Percentiles rank a stretch among this genome's conserved stretches.
Conservation (phyloP, 2,113 vertebrate species). For the Nothoprocta perdicaria region DNA sequence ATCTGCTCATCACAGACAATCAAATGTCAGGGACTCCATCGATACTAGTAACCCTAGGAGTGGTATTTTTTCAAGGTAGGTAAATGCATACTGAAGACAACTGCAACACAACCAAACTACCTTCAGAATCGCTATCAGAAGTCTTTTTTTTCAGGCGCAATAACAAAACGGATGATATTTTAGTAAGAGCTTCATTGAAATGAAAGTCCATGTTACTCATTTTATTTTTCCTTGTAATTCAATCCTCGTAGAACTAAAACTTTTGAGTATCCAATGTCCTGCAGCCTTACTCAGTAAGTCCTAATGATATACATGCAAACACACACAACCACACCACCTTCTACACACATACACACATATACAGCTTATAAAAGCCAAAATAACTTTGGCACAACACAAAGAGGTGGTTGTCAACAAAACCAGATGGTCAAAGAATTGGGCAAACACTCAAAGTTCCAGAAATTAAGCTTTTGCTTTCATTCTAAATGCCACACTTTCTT, state of each 20-base stretch:
- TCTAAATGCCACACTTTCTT: slow-evolving; percentile 84
- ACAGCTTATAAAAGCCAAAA: slow-evolving; percentile 83
- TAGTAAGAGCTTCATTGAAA: neutral
- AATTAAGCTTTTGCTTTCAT: slow-evolving; percentile 79
- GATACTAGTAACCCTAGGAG: fast-evolving
- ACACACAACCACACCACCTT: slow-evolving; percentile 12
- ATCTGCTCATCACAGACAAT: neutral
- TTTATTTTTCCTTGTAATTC: neutral
- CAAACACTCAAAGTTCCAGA: slow-evolving; percentile 83
- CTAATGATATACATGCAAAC: slow-evolving; percentile 14
- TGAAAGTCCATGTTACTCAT: neutral
- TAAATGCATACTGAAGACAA: neutral
- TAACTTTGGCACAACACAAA: slow-evolving; percentile 83
- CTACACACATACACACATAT: slow-evolving; percentile 57
- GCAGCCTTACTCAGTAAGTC: neutral
- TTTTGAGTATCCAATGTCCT: neutral
- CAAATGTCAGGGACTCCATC: neutral
- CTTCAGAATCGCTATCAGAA: neutral
- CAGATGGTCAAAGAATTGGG: slow-evolving; percentile 88
- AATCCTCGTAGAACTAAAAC: neutral
- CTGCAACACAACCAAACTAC: neutral
- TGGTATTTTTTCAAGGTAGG: neutral
- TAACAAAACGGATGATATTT: neutral
- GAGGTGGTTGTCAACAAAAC: slow-evolving; percentile 84
- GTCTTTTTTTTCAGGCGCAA: neutral